Base-by-base conservation (phyloP, 2,888 invertebrate species). In the Drosophila ustulata region DNA sequence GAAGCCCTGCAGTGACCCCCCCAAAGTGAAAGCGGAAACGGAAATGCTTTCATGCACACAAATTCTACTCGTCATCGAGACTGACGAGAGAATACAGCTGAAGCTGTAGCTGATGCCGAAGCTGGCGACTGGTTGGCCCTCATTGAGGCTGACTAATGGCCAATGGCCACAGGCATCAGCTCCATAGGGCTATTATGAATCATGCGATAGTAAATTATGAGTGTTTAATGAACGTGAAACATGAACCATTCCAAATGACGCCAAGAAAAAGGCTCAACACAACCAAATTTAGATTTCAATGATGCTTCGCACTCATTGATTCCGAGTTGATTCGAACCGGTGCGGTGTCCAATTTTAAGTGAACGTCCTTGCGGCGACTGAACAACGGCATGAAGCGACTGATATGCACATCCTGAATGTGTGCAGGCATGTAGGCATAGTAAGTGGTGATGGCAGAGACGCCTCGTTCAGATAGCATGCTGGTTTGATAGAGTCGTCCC, bases 361-460 rank as follows among this genome's bases (percentile, higher is more conserved):
- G 30, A 1, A 5, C 5, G 2, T 30, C 30, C 6, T 1, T 43
- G 13, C 28, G 4, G 1, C 34, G 26, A 18, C 18, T 11, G 8
- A 41, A 4, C 18, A 26, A 18, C 4, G 45, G 37, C 32, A 6
- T 18, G 37, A 30, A 47, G 6, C 4, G 4, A 8, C 41, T 53
- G 18, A 69, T 46, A 3, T 63, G 26, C 3, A 59, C 11, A 28
- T 82, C 68, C 4, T 46, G 30, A 9, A 50, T 53, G 4, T 76
- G 71, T 6, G 90, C 70, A 6, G 92, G 92, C 79, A 91, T 77
- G 68, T 92, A 92, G 5, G 92, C 81, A 66, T 82, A 91, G 46
- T 89, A 92, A 3, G 73, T 82, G 51, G 78, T 68, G 4, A 82
- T 65, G 1, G 78, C 78, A 9, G 9, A 18, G 3, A 0, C 2